Evolutionary conservation across 2,797 vertebrate genomes (phyloP).

Genomic region (Lindbergichthys nudifrons): DNA sequence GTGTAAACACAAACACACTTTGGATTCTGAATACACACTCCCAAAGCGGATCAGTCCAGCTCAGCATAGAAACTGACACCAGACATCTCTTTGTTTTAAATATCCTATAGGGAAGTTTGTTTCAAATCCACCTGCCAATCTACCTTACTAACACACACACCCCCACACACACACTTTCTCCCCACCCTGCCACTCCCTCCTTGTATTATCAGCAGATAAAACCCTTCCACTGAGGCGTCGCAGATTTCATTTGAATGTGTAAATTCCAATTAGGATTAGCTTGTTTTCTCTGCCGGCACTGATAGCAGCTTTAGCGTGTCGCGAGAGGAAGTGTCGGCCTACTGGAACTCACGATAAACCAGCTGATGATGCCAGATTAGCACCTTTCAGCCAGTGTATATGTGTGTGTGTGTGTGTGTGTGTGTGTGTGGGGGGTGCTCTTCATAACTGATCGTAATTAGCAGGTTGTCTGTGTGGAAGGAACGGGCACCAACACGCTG

Average conservation of each 20-base stretch:
- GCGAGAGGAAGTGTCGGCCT: conserved; percentile 38
- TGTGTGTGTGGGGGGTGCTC: conserved; percentile 6
- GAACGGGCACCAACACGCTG: conserved; percentile 19
- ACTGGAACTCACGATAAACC: conserved; percentile 33
- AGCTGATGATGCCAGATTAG: conserved; percentile 52
- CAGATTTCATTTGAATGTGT: conserved; percentile 62
- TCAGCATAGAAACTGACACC: conserved; percentile 52
- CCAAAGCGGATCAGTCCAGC: conserved; percentile 26
- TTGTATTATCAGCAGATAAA: conserved; percentile 53
- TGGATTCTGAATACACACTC: conserved; percentile 24
- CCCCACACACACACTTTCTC: not conserved
- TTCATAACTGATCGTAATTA: conserved; percentile 46
- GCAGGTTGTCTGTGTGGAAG: conserved; percentile 34
- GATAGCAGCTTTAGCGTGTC: conserved; percentile 48
- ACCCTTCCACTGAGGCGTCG: conserved; percentile 46
- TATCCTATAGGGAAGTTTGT: conserved; percentile 33
- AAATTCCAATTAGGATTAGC: conserved; percentile 70
- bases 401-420: conserved; percentile 6
- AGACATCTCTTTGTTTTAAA: conserved; percentile 55
- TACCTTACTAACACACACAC: conserved; percentile 2
- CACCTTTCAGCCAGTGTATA: not conserved
- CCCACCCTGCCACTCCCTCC: conserved; percentile 15
- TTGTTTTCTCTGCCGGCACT: conserved; percentile 50
- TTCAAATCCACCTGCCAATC: conserved; percentile 54
- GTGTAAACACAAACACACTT: not conserved